Conservation (phyloP, 2,113 vertebrate genomes). For the Alces alces region DNA sequence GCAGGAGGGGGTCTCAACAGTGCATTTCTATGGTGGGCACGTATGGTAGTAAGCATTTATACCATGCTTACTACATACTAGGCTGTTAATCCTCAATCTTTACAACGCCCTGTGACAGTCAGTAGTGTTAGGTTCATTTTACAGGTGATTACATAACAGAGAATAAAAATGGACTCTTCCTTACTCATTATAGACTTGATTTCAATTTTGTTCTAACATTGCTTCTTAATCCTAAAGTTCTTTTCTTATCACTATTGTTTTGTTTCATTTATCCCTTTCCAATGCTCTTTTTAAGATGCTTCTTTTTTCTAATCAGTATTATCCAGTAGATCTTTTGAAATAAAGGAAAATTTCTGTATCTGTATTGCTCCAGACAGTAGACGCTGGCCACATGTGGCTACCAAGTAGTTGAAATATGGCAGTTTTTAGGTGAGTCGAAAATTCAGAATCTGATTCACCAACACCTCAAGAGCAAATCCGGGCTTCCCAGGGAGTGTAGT, state of each 20-base stretch:
- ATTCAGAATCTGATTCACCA: background rate
- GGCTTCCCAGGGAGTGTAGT: background rate
- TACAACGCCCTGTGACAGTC: accelerated
- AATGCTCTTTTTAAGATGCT: background rate
- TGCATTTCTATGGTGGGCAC: accelerated
- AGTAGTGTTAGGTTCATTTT: background rate
- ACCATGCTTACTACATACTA: accelerated
- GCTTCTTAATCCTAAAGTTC: background rate
- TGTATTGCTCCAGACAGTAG: background rate
- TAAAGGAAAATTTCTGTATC: background rate
- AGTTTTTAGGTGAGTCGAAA: background rate
- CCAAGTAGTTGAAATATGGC: background rate
- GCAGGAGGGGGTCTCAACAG: background rate
- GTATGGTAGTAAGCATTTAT: background rate
- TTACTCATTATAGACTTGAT: background rate
- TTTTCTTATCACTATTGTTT: background rate
- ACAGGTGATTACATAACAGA: background rate
- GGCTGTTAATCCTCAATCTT: background rate
- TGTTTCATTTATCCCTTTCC: background rate
- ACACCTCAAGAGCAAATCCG: background rate
- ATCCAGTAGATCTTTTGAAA: background rate
- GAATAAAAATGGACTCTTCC: background rate
- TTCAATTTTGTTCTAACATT: background rate
- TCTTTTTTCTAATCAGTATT: background rate
- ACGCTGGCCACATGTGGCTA: background rate